phyloP scores from a whole-genome alignment of 2,888 invertebrate genomes.

The Himalopsyche tibetana region DNA sequence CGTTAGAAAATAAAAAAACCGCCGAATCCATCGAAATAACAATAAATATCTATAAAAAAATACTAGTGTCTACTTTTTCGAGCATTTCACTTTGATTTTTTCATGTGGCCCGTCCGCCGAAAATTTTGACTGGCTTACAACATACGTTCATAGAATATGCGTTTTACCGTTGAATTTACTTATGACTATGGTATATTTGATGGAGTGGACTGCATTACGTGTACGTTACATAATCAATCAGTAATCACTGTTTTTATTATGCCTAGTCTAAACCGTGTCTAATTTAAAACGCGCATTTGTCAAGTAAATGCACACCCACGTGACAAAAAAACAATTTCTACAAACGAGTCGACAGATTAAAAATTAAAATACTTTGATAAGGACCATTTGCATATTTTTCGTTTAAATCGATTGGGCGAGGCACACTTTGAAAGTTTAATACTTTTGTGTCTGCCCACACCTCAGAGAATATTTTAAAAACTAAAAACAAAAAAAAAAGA shows the following conservation, averaged over 20 bases:
- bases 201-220: background rate
- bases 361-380: conserved; percentile 43
- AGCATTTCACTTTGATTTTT: too few species aligned
- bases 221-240: background rate
- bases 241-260: background rate
- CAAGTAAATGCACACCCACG: conserved; percentile 34
- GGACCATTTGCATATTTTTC: conserved; percentile 2
- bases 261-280: background rate
- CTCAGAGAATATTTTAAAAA: conserved; percentile 6
- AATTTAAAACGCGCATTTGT: conserved; percentile 31
- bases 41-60: too few species aligned
- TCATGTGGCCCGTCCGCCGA: too few species aligned
- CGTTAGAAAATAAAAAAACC: too few species aligned
- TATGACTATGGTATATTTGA: background rate
- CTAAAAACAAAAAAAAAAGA: conserved; percentile 25
- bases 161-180: too few species aligned
- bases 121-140: too few species aligned
- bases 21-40: too few species aligned
- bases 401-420: conserved; percentile 43
- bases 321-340: background rate
- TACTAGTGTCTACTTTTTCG: too few species aligned
- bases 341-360: conserved; percentile 9
- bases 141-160: too few species aligned
- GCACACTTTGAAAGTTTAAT: conserved; percentile 36
- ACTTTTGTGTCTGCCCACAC: background rate